These are phyloP conservation scores for Copidosoma aretas DNA, from an alignment of 2,888 invertebrate species.

Conservation along the genomic window DNA sequence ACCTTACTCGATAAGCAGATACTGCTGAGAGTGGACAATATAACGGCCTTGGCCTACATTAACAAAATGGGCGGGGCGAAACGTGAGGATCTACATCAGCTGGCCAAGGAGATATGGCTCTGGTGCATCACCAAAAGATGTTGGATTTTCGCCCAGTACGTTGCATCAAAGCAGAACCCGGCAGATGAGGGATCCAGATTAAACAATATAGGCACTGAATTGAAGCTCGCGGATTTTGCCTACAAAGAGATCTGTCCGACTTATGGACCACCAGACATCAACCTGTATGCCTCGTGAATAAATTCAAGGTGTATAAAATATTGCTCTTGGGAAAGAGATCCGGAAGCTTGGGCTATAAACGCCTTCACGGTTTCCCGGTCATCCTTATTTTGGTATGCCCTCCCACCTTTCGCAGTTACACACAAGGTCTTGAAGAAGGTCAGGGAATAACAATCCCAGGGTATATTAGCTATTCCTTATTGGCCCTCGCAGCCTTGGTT, in stretches of 20 bases:
- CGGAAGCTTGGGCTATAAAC: conserved; percentile 26
- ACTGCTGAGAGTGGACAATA: conserved; percentile 25
- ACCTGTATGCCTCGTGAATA: conserved; percentile 36
- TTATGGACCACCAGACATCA: conserved; percentile 19
- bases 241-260: conserved; percentile 1
- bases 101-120: conserved; percentile 31
- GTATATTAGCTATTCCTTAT: conserved; percentile 31
- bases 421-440: conserved; percentile 30
- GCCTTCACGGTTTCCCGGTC: conserved; percentile 38
- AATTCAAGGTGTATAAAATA: conserved; percentile 40
- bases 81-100: conserved; percentile 1
- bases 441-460: conserved; percentile 22
- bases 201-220: conserved; percentile 26
- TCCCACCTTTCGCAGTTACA: conserved; percentile 36
- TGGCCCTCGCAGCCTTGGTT: conserved; percentile 38
- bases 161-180: conserved; percentile 24
- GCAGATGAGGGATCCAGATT: conserved; percentile 28
- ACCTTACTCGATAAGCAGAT: conserved; percentile 8
- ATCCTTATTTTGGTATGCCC: conserved; percentile 34
- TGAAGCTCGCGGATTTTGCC: background rate
- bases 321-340: conserved; percentile 30
- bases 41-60: conserved; percentile 29
- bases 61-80: conserved; percentile 33
- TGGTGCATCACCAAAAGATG: conserved; percentile 23
- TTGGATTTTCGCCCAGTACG: conserved; percentile 30